A percentile compares a stretch with the other conserved stretches of the same genome.
phyloP scores from a whole-genome alignment of 2,888 invertebrate genomes.

The Enchytraeus crypticus region DNA sequence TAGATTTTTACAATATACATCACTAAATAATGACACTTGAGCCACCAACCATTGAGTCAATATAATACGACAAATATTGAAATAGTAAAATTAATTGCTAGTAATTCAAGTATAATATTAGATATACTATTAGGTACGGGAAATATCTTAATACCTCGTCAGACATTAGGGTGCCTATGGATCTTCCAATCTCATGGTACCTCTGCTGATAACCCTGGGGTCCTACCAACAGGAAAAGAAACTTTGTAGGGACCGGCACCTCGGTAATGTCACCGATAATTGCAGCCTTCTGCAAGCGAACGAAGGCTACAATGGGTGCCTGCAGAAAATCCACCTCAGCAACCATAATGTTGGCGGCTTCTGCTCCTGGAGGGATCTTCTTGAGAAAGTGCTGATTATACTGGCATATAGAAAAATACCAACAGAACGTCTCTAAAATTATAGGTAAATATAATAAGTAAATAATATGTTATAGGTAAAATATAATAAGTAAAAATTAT shows the following conservation, averaged over 20 bases:
- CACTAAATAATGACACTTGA: too few relatives aligned
- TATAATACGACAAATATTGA: too few relatives aligned
- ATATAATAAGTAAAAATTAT: too few relatives aligned
- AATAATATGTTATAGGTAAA: too few relatives aligned
- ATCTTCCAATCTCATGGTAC: slow-evolving; percentile 90
- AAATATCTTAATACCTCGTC: slow-evolving; percentile 62
- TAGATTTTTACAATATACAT: too few relatives aligned
- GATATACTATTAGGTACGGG: too few relatives aligned
- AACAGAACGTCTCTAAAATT: too few relatives aligned
- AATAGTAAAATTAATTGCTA: too few relatives aligned
- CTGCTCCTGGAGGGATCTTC: slow-evolving; percentile 91
- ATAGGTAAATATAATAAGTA: too few relatives aligned
- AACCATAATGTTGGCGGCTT: slow-evolving; percentile 92
- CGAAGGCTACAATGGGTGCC: slow-evolving; percentile 83
- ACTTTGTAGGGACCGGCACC: slow-evolving; percentile 78
- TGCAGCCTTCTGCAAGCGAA: slow-evolving; percentile 75
- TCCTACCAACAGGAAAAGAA: slow-evolving; percentile 51
- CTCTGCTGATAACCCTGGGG: slow-evolving; percentile 30
- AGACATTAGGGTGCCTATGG: slow-evolving; percentile 94
- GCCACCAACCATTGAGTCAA: too few relatives aligned
- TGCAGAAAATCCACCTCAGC: slow-evolving; percentile 93
- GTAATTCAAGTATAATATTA: neutral
- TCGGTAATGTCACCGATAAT: slow-evolving; percentile 92
- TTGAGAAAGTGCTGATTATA: slow-evolving; percentile 48
- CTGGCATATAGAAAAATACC: slow-evolving; percentile 18